Evolutionary conservation across 2,888 invertebrate genomes (phyloP), one percentile per base, ranked within the genome.

Genomic region (Brachycybe producta): DNA sequence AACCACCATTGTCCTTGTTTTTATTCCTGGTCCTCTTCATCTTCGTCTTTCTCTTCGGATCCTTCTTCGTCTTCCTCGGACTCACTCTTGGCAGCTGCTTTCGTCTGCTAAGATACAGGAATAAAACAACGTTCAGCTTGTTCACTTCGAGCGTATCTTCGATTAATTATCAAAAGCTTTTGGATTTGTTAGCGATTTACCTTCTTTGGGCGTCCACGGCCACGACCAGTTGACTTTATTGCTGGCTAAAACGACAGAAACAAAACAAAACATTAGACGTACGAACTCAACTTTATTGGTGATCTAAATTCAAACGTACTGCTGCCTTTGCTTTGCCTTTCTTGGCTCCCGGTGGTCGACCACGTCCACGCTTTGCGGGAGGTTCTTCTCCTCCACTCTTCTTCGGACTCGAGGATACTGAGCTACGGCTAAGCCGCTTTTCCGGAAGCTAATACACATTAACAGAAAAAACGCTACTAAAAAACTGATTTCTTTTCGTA

Each of bases 341-440:
- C 62, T 73, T 74, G 40, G 68, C 70, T 23, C 74, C 74, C 60
- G 74, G 74, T 27, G 75, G 75, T 54, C 75, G 65, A 38, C 75
- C 75, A 35, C 75, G 68, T 8, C 74, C 74, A 46, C 74, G 62
- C 59, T 75, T 75, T 21, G 69, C 71, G 35, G 73, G 71, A 4
- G 63, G 59, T 26, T 62, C 61, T 19, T 59, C 63, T 46, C 61
- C 64, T 24, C 58, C 60, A 8, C 27, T 11, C 15, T 56, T 56
- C 15, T 27, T 43, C 30, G 43, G 26, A 27, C 17, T 43, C 43
- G 43, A 21, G 8, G n/a, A 30, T 28, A 30, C 26, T 5, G 43
- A 19, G 21, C 43, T 24, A 27, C 26, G 27, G 19, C 43, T 27
- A 5, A 27, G 28, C 17, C 43, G 26, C 43, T 43, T 43, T 28